phyloP scores from a whole-genome alignment of 2,797 vertebrate genomes.

The Arnoldichthys spilopterus region DNA sequence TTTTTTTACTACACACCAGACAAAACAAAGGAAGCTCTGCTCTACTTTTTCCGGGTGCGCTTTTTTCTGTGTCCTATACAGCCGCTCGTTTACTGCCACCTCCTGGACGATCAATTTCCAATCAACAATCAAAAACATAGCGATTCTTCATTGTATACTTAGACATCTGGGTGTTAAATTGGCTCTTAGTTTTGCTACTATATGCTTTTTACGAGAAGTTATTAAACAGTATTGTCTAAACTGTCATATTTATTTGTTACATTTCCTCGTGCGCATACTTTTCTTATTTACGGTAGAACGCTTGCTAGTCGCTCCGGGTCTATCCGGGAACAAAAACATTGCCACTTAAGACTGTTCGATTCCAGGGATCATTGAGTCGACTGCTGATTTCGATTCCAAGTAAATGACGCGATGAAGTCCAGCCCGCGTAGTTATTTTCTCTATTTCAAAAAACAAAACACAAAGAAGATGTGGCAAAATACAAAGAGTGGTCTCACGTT shows the following conservation, averaged over 20 bases:
- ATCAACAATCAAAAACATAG: not conserved
- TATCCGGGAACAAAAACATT: slow-evolving; percentile 26
- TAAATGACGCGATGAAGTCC: not conserved
- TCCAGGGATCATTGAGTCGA: not conserved
- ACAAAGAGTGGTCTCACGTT: not conserved
- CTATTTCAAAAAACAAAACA: not conserved
- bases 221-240: not conserved
- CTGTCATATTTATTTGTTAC: too few species aligned
- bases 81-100: not conserved
- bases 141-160: not conserved
- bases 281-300: slow-evolving; percentile 20
- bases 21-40: slow-evolving; percentile 44
- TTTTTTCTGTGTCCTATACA: not conserved
- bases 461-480: not conserved
- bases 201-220: not conserved
- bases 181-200: not conserved
- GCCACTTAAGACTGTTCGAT: not conserved
- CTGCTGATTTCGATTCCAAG: not conserved
- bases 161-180: not conserved
- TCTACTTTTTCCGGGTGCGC: slow-evolving; percentile 23
- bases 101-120: not conserved
- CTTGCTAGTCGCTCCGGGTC: slow-evolving; percentile 24
- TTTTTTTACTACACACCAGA: slow-evolving; percentile 58
- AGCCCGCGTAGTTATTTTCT: not conserved
- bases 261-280: not conserved